These are phyloP conservation scores for Pterocles gutturalis DNA, from an alignment of 2,113 vertebrate species.

Conservation along the genomic window DNA sequence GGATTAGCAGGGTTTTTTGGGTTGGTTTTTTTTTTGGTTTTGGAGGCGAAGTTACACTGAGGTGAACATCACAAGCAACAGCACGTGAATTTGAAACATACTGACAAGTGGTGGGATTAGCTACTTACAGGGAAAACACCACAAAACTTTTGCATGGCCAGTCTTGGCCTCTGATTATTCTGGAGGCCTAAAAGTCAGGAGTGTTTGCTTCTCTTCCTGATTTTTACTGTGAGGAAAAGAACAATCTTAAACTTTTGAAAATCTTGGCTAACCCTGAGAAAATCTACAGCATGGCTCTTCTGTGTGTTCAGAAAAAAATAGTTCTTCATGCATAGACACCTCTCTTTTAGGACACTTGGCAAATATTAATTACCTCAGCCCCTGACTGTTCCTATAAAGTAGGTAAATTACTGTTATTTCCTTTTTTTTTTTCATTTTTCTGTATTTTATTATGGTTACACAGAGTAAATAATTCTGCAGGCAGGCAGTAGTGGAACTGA, in stretches of 20 bases:
- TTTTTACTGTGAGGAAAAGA: neutral
- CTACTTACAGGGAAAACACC: neutral
- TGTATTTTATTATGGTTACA: neutral
- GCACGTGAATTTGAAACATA: neutral
- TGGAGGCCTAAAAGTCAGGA: rapidly evolving
- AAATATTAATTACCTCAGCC: neutral
- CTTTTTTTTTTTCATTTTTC: neutral
- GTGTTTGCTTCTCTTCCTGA: neutral
- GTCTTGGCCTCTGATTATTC: neutral
- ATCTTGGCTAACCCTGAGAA: neutral
- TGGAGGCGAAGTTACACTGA: rapidly evolving
- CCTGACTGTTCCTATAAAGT: neutral
- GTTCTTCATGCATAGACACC: neutral
- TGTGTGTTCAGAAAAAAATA: neutral
- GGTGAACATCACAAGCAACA: neutral
- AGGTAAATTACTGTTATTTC: neutral
- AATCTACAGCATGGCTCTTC: neutral
- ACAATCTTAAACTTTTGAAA: neutral
- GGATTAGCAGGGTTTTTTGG: neutral
- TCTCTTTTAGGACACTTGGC: neutral
- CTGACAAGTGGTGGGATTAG: neutral
- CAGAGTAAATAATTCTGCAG: neutral
- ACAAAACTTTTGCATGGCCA: neutral
- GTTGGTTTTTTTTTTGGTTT: neutral
- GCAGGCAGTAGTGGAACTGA: neutral